Evolutionary conservation across 2,888 invertebrate genomes (phyloP).

Genomic region (Trissolcus japonicus): DNA sequence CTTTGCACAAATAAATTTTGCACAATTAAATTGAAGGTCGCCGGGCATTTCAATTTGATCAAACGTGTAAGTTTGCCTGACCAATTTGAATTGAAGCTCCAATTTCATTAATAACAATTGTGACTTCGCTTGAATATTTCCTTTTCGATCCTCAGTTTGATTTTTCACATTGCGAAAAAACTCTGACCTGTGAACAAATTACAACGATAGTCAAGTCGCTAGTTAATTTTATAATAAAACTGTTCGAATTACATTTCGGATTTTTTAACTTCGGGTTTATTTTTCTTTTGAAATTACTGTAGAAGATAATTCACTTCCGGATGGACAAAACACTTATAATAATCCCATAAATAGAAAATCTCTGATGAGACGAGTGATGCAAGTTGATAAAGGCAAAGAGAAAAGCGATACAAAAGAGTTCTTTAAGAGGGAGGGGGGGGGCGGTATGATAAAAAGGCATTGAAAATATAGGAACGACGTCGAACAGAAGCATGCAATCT

Average conservation of each 20-base stretch:
- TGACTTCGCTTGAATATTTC: no score
- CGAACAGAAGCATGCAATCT: slow-evolving; percentile 20
- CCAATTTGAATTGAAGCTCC: no score
- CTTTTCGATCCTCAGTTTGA: no score
- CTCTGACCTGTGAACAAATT: no score
- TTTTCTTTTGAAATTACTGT: background rate
- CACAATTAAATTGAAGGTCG: slow-evolving; percentile 2
- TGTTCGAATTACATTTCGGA: background rate
- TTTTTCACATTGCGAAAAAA: no score
- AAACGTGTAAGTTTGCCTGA: no score
- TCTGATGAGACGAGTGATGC: slow-evolving; percentile 1
- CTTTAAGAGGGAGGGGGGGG: background rate
- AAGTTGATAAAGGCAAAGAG: slow-evolving; percentile 11
- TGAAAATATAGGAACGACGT: slow-evolving; percentile 10
- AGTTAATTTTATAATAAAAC: no score
- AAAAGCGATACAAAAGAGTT: slow-evolving; percentile 18
- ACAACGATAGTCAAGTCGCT: no score
- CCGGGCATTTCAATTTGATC: slow-evolving; percentile 6
- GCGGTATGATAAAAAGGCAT: slow-evolving; percentile 15
- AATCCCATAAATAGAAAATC: slow-evolving; percentile 2
- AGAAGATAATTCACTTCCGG: background rate
- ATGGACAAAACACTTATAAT: slow-evolving; percentile 11
- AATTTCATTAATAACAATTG: no score
- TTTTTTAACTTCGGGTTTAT: background rate
- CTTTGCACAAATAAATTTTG: slow-evolving; percentile 5